Base-by-base conservation (phyloP, 1,140 invertebrate genomes). In the Caenorhabditis remanei region DNA sequence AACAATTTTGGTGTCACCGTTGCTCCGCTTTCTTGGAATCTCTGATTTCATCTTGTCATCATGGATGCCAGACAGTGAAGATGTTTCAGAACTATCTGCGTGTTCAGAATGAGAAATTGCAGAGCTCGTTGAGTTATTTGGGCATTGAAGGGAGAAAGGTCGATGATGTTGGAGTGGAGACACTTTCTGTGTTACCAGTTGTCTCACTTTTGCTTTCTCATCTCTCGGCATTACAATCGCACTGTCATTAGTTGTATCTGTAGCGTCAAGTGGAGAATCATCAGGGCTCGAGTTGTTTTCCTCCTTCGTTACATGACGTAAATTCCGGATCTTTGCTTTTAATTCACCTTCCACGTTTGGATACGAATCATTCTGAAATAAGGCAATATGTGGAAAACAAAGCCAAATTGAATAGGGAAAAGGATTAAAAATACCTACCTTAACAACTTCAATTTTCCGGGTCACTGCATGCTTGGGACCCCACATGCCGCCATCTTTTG, bases 101-200 rank as follows among this genome's bases (percentile, higher is more conserved):
- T 63, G 67, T 11, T 86, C 85, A 13, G 85, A 86, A 43, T 86
- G 63, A 11, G 75, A 82, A n/a, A 58, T 48, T 2, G 85, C 46
- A 40, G 67, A 82, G 43, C 46, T 82, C 14, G 85, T 46, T 1
- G 65, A 55, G 19, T 46, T 46, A 6, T 75, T 75, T 13, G 65
- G 41, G 9, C 55, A 84, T 61, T 91, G 90, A 32, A 92, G 89
- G 9, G 92, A 93, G 65, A 92, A 93, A 6, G 91, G 91, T 3
- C 92, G 91, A 85, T 91, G 91, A 84, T 92, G 90, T 89, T 85
- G 90, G 58, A 84, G 88, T 14, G 88, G 88, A 67, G 88, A 85
- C 43, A 91, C 92, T 63, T 93, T 92, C 65, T 92, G 91, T 16
- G 91, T 93, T 9, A 90, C 85, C 21, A 92, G 85, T 63, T 92